Conservation (phyloP, 2,888 invertebrate genomes). For the Torymus tubicola region DNA sequence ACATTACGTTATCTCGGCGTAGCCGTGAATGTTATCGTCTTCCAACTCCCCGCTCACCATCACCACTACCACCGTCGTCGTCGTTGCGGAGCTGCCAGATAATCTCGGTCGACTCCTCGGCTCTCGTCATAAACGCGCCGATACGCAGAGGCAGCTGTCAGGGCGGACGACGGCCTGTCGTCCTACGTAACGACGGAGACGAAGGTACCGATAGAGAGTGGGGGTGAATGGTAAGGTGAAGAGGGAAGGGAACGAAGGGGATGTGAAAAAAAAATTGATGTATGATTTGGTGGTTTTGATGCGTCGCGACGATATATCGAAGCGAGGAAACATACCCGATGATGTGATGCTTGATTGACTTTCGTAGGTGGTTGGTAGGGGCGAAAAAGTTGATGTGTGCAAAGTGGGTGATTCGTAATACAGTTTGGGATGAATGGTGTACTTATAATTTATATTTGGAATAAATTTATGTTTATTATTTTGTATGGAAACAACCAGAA, state of each 20-base stretch:
- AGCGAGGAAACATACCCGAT: background rate
- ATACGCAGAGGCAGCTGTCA: constrained; percentile 5
- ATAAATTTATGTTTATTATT: no score
- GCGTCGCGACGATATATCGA: background rate
- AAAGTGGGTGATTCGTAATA: no score
- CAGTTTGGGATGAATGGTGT: no score
- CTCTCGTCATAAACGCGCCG: constrained; percentile 17
- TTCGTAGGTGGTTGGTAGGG: background rate
- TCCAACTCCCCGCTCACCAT: constrained; percentile 44
- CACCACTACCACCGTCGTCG: background rate
- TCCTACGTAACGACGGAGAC: constrained; percentile 16
- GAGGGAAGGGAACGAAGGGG: constrained; percentile 3
- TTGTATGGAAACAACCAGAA: no score
- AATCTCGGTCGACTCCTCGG: constrained; percentile 62
- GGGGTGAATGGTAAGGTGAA: background rate
- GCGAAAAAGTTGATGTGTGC: no score
- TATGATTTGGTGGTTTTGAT: constrained; percentile 17
- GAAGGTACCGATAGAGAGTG: no score
- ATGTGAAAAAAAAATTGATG: constrained; percentile 26
- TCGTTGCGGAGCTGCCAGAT: constrained; percentile 48
- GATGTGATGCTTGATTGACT: constrained; percentile 42
- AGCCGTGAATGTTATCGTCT: constrained; percentile 64
- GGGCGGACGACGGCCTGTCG: background rate
- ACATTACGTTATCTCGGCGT: constrained; percentile 65
- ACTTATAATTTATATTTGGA: no score